These are phyloP conservation scores for Lasioglossum villosulum DNA, from an alignment of 2,888 invertebrate species.

Conservation along the genomic window DNA sequence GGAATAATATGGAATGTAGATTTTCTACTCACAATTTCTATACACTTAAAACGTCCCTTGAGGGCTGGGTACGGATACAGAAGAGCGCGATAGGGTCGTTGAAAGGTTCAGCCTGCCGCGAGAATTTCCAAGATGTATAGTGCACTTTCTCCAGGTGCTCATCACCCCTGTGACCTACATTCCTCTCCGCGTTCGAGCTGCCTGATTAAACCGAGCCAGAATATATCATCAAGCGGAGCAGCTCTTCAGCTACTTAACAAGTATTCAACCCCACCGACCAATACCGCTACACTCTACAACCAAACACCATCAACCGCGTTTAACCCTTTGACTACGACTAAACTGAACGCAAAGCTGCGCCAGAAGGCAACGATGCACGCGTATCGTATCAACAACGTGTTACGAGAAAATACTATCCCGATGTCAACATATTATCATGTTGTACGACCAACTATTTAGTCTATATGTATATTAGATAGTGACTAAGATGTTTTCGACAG, in stretches of 20 bases:
- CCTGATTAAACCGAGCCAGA: constrained; percentile 23
- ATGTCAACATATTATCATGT: neutral
- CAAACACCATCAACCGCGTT: constrained; percentile 3
- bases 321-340: neutral
- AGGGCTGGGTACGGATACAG: neutral
- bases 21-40: too few species aligned
- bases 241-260: constrained; percentile 6
- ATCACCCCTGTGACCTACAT: constrained; percentile 51
- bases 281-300: neutral
- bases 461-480: too few species aligned
- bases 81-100: constrained; percentile 11
- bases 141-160: constrained; percentile 30
- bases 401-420: neutral
- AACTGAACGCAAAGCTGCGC: neutral
- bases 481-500: too few species aligned
- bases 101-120: neutral
- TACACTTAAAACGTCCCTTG: neutral
- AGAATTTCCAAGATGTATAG: constrained; percentile 24
- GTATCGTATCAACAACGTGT: neutral
- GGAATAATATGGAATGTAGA: neutral
- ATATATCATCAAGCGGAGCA: constrained; percentile 10
- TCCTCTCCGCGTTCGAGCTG: constrained; percentile 12
- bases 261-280: neutral
- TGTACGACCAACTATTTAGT: too few species aligned
- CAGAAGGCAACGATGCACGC: neutral